Evolutionary conservation across 2,888 invertebrate species (phyloP), one percentile per base, ranked within the genome.

Genomic region (Ormia ochracea): DNA sequence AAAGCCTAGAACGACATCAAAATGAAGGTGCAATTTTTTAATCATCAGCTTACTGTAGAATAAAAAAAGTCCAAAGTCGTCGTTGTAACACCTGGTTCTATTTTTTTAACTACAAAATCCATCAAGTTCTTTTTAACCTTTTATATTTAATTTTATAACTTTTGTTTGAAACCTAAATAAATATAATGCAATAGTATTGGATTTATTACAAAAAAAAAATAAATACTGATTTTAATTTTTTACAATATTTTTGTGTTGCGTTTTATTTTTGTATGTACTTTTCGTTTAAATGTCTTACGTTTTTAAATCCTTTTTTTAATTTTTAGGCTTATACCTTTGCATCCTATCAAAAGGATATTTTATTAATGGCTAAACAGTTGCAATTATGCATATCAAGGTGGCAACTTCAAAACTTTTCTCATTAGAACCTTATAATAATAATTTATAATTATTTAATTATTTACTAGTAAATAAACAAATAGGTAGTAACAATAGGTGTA

Each of bases 221-320:
- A 80, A 76, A 73, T 63, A 68, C 72, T 61, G 48, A 56, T 58
- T 72, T 66, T 73, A 48, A 80, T 69, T 80, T 76, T 80, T 68
- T 77, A 74, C 54, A 50, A 66, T 56, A 17, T 61, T 58, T 68
- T 65, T 69, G 19, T 43, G 21, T 33, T 79, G 63, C 52, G 41
- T 68, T 80, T 75, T 68, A 52, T 63, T 76, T 75, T 23, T 75
- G 38, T 50, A n/a, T 7, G 43, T 52, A 4, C 19, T 33, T 56
- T 33, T 1, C 7, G 10, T 31, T 2, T 7, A 2, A 4, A 31
- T 31, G 31, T 9, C 31, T n/a, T n/a, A n/a, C 10, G 36, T 9
- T 56, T 33, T 58, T 50, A n/a, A n/a, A n/a, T n/a, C n/a, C n/a
- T n/a, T n/a, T n/a, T n/a, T n/a, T n/a, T n/a, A n/a, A n/a, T n/a